Evolutionary conservation across 2,797 vertebrate species (phyloP), one percentile per base, ranked within the genome.

Genomic region (Sciaenops ocellatus): DNA sequence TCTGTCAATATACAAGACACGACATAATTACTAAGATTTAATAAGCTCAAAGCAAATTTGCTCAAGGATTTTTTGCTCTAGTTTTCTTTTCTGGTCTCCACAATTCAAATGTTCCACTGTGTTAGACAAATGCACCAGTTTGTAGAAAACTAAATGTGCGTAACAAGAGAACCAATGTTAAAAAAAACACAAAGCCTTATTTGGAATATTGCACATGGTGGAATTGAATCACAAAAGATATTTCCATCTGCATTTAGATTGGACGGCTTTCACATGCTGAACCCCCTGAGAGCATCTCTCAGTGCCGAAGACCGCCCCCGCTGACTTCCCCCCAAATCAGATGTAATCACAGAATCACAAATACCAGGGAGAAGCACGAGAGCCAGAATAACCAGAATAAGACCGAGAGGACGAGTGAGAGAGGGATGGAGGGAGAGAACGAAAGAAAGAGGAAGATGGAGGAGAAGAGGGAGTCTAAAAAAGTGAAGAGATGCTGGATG

Each of bases 171-270:
- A 68, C 44, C 59, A 60, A 68, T 42, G 20, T 65, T 5, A 77
- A 44, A 65, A 67, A 77, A 48, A 61, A 63, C 66, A 75, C 24
- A 80, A 71, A 62, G 68, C 22, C 64, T 69, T 76, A 48, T 87
- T 85, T 83, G 65, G 73, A 85, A 83, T 82, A 84, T 62, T 57
- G 44, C 59, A 83, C 76, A 82, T 3, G 26, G 59, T 68, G 62
- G 79, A 82, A 85, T 64, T 79, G 78, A 91, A 93, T 85, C 84
- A 85, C 76, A 3, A 76, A 80, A 81, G 68, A 89, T 82, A 79
- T 87, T 85, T 87, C 82, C 80, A 93, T 94, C 90, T 93, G 90
- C 91, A 93, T 93, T 92, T 93, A 91, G 88, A 94, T 92, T 92
- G 90, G 78, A 79, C 47, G 48, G 69, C 69, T 83, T 90, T 91